Base-by-base conservation (phyloP, 2,888 invertebrate genomes). In the Miltochrista miniata region DNA sequence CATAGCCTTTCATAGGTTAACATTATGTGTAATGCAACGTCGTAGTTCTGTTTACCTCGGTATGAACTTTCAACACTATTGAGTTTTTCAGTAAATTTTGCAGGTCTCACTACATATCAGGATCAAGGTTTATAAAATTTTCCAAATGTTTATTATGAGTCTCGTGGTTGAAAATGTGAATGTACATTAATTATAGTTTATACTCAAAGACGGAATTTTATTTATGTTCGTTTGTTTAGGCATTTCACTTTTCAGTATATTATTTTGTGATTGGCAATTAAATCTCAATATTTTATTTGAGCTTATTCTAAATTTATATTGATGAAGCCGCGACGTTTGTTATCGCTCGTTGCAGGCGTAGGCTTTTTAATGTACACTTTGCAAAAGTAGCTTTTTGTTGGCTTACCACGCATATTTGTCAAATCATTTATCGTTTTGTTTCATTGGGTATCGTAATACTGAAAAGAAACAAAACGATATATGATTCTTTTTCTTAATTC, bases 41-140 rank as follows among this genome's bases (percentile, higher is more conserved):
- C 2, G 5, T 4, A 24, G 18, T 5, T 24, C 18, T 5, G 5
- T 24, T 24, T 24, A 24, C n/a, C n/a, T n/a, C n/a, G 18, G 18
- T 2, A 4, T 24, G 88, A 87, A 86, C 80, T 86, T n/a, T 74
- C 79, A 72, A 71, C 83, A 81, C 83, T 85, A 91, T 91, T 91
- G 79, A 91, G 91, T 81, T 82, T 78, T 89, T 76, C 77, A 92
- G 91, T 91, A 76, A 91, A 90, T 85, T 91, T 92, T 91, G 57
- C 92, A 92, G 92, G 92, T 92, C 92, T 92, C 68, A 84, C 90
- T 73, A 70, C 90, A 49, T 92, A 89, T 79, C 90, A 76, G 92
- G 92, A 92, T 45, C 90, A 89, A 92, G 92, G 92, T 92, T 87
- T 84, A 82, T 76, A 81, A 64, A 68, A 56, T 72, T 76, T 79